A percentile compares a stretch with the other conserved stretches of the same genome.
These are phyloP conservation scores for Elephas maximus DNA, from an alignment of 2,113 vertebrate genomes.

Conservation along the genomic window DNA sequence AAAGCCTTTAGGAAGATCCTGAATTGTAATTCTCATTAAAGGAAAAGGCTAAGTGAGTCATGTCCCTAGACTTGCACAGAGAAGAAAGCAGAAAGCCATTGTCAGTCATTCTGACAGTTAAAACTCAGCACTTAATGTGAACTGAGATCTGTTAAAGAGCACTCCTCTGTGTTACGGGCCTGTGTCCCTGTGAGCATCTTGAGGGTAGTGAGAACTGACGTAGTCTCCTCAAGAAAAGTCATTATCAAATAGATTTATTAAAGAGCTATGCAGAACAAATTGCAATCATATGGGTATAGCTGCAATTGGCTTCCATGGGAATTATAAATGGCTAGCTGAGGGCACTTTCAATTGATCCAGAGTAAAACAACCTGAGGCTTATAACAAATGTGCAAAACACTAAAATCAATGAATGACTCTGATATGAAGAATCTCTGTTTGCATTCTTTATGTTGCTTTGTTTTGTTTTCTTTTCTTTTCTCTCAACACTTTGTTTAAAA, in stretches of 20 bases:
- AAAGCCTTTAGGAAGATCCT: slow-evolving; percentile 72
- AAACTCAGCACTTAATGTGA: slow-evolving; percentile 50
- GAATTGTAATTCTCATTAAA: slow-evolving; percentile 80
- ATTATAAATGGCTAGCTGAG: slow-evolving; percentile 32
- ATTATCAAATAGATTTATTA: slow-evolving; percentile 67
- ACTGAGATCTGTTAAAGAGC: slow-evolving; percentile 37
- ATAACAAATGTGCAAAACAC: slow-evolving; percentile 53
- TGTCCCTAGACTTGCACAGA: background rate
- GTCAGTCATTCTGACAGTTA: slow-evolving; percentile 52
- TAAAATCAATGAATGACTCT: slow-evolving; percentile 39
- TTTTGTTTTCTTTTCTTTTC: background rate
- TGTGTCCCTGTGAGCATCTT: slow-evolving; percentile 28
- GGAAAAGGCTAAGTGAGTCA: slow-evolving; percentile 64
- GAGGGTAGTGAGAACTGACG: slow-evolving; percentile 8
- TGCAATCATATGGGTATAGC: background rate
- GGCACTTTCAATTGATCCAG: slow-evolving; percentile 27
- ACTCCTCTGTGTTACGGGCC: background rate
- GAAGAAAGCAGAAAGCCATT: background rate
- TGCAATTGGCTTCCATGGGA: slow-evolving; percentile 20
- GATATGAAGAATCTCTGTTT: slow-evolving; percentile 1
- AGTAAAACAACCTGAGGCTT: slow-evolving; percentile 48
- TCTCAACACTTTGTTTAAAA: slow-evolving; percentile 25
- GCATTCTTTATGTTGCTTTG: background rate
- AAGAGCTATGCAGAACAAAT: slow-evolving; percentile 36
- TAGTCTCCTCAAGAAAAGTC: slow-evolving; percentile 67